Evolutionary conservation across 2,113 vertebrate genomes (phyloP).

Genomic region (Trichomycterus rosablanca): DNA sequence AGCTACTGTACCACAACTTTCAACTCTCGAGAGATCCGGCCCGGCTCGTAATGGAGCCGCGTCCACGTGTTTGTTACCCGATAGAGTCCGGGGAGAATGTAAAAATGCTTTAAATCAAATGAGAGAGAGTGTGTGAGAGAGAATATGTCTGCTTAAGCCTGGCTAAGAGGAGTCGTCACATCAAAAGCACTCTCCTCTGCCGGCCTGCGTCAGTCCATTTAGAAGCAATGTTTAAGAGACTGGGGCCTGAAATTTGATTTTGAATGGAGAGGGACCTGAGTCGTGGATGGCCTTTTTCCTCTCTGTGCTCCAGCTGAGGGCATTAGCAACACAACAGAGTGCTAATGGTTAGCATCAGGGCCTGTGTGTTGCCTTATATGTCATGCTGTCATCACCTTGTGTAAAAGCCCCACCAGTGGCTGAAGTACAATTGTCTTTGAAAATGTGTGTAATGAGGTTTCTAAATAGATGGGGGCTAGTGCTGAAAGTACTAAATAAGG

Average conservation of each 20-base stretch:
- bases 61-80: slow-evolving; percentile 36
- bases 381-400: neutral
- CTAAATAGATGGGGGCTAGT: too few species aligned
- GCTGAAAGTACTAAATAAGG: neutral
- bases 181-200: slow-evolving; percentile 40
- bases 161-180: slow-evolving; percentile 35
- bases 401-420: neutral
- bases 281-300: slow-evolving; percentile 71
- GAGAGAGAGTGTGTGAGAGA: slow-evolving; percentile 25
- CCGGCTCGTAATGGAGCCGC: slow-evolving; percentile 31
- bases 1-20: slow-evolving; percentile 28
- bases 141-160: slow-evolving; percentile 30
- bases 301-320: slow-evolving; percentile 63
- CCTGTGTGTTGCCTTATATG: slow-evolving; percentile 5
- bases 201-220: slow-evolving; percentile 67
- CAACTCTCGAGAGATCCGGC: slow-evolving; percentile 15
- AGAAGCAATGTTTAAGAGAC: slow-evolving; percentile 58
- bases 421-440: too few species aligned
- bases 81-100: slow-evolving; percentile 44
- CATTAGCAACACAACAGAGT: slow-evolving; percentile 76
- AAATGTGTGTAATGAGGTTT: too few species aligned
- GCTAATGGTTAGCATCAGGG: slow-evolving; percentile 64
- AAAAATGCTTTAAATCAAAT: slow-evolving; percentile 37
- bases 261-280: slow-evolving; percentile 70
- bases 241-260: slow-evolving; percentile 66